A percentile compares a stretch with the other conserved stretches of the same genome.
Conservation (phyloP, 2,888 invertebrate species). For the Rhingia campestris region DNA sequence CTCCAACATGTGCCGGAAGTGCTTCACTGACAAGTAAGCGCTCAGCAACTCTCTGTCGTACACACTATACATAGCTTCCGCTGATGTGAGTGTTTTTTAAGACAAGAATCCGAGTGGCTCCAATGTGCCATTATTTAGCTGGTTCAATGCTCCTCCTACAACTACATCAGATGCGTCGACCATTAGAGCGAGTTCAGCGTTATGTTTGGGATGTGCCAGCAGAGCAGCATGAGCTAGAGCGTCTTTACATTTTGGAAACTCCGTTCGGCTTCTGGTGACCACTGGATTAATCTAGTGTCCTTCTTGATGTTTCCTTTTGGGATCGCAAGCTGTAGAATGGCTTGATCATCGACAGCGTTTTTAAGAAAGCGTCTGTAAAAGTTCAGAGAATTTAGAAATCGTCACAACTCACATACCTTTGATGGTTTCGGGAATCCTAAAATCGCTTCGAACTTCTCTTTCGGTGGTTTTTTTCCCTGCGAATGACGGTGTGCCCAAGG, state of each 20-base stretch:
- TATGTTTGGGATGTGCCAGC: neutral
- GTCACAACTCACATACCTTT: no score
- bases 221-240: neutral
- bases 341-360: slow-evolving; percentile 5
- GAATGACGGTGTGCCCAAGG: no score
- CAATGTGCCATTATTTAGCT: neutral
- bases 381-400: neutral
- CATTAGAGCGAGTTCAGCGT: neutral
- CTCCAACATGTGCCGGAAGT: neutral
- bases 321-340: neutral
- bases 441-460: no score
- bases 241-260: no score
- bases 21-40: neutral
- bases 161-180: neutral
- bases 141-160: neutral
- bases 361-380: slow-evolving; percentile 2
- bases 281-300: neutral
- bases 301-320: neutral
- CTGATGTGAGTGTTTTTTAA: no score
- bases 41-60: slow-evolving; percentile 7
- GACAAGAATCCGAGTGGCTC: neutral
- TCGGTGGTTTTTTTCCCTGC: no score
- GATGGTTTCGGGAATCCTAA: no score
- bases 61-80: neutral
- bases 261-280: neutral